These are phyloP conservation scores for Orthonyx spaldingii DNA, from an alignment of 2,113 vertebrate species.

Conservation along the genomic window DNA sequence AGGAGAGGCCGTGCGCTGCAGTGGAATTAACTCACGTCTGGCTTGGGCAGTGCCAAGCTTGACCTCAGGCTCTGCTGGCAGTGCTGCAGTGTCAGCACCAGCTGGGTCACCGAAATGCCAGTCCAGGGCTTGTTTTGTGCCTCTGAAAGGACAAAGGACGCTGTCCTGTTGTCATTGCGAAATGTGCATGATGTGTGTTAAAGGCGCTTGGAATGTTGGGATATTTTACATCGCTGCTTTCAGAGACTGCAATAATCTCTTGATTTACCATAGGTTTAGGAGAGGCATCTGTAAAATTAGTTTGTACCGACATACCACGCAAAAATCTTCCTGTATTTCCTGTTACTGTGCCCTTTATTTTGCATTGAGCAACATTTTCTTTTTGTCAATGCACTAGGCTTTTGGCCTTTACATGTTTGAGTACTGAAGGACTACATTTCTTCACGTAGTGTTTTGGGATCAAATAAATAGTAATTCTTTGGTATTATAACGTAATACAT, in stretches of 20 bases:
- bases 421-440: not conserved
- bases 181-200: rapidly evolving
- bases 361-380: not conserved
- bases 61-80: not conserved
- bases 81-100: not conserved
- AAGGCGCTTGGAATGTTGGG: not conserved
- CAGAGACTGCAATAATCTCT: not conserved
- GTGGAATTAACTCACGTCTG: not conserved
- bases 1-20: not conserved
- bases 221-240: not conserved
- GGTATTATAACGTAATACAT: not conserved
- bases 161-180: rapidly evolving
- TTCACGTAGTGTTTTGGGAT: not conserved
- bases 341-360: not conserved
- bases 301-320: not conserved
- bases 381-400: not conserved
- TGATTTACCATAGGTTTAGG: not conserved
- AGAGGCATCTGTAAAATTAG: not conserved
- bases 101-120: not conserved
- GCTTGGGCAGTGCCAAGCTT: not conserved
- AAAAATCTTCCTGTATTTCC: not conserved
- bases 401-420: not conserved
- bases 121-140: rapidly evolving
- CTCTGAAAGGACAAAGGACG: not conserved
- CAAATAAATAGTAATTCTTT: not conserved